Conservation (phyloP, 2,888 invertebrate genomes). For the Allolobophora icterica region DNA sequence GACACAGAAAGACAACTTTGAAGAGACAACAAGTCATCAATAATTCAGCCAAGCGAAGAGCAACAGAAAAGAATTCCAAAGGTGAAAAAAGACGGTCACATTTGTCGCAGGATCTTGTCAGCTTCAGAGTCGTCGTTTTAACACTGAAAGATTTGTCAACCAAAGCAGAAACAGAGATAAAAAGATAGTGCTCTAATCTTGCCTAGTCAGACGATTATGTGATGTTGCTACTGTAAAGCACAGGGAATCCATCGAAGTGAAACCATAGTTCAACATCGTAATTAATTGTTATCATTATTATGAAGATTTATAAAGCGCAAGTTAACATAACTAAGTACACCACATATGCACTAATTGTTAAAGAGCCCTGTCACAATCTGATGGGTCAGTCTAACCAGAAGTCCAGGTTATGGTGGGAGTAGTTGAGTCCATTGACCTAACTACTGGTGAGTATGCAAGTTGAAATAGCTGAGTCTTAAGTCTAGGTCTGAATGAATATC, state of each 20-base stretch:
- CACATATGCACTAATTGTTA: too few relatives aligned
- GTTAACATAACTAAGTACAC: too few relatives aligned
- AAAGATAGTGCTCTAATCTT: not conserved
- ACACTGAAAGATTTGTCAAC: not conserved
- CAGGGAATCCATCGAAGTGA: not conserved
- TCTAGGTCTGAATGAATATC: too few relatives aligned
- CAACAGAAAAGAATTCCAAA: not conserved
- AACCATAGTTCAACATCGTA: too few relatives aligned
- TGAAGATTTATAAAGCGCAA: too few relatives aligned
- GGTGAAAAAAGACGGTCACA: not conserved
- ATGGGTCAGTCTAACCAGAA: not conserved
- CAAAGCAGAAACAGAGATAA: not conserved
- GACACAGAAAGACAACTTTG: not conserved
- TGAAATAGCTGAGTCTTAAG: not conserved
- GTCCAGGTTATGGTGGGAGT: not conserved
- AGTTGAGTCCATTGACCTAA: too few relatives aligned
- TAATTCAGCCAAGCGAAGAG: conserved; percentile 1
- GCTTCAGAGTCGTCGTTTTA: not conserved
- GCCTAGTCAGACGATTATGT: not conserved
- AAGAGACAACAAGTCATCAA: not conserved
- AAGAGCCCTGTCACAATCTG: not conserved
- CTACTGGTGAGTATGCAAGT: too few relatives aligned
- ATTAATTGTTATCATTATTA: too few relatives aligned
- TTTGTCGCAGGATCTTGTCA: not conserved
- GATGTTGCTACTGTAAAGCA: not conserved